Evolutionary conservation across 2,888 invertebrate species (phyloP), one percentile per base, ranked within the genome.

Genomic region (Baronia brevicornis): DNA sequence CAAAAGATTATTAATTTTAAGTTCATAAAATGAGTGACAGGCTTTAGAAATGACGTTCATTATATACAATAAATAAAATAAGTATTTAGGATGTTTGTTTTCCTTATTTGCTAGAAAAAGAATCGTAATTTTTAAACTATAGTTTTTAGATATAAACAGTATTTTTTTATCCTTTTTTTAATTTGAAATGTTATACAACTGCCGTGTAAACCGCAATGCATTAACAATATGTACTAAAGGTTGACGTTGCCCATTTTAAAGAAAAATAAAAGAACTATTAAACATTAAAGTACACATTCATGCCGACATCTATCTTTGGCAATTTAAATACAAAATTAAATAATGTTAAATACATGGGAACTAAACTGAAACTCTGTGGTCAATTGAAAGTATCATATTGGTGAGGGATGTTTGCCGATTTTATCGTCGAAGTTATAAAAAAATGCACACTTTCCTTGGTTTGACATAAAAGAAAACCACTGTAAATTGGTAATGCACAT

Each of bases 191-290:
- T 9, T 20, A 20, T 29, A 41, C 38, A 57, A 63, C 77, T 78
- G 75, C 79, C 80, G 73, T 54, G 62, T 80, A 79, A 58, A 55
- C 75, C 75, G 61, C 79, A 77, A 78, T 69, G 80, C 63, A 53
- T 55, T 71, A 70, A 78, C 71, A 68, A 72, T 70, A 70, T 72
- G 71, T 68, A 69, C 71, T 75, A 74, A 75, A 68, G 63, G 69
- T 70, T 73, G 71, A 73, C 70, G 49, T 51, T 39, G 54, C 49
- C 39, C 46, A 43, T 36, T 34, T 29, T 24, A 41, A 49, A 27
- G 23, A 30, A 38, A 17, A 43, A 48, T 45, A 28, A 44, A 40
- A 52, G 45, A 38, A 33, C 39, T 46, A 7, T 30, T 33, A 39
- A 37, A 33, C 28, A 37, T 39, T 15, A 28, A 17, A 36, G n/a